Evolutionary conservation across 2,888 invertebrate genomes (phyloP), one percentile per base, ranked within the genome.

Genomic region (Phengaris alcon): DNA sequence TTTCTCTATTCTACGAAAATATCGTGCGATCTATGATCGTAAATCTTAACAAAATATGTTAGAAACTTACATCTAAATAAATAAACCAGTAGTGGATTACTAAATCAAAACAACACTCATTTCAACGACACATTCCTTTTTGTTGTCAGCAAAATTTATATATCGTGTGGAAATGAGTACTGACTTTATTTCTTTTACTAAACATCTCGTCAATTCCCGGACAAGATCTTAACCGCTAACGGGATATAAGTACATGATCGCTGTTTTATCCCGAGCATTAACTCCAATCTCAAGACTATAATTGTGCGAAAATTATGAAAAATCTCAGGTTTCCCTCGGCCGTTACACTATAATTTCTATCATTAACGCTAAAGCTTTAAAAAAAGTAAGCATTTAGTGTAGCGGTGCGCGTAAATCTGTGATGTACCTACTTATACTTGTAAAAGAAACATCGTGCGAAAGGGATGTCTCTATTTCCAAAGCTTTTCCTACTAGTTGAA

Each of bases 291-390:
- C 12, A 44, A 7, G 12, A 64, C 64, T 35, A 64, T 64, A 64
- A 64, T 64, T 64, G 64, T 64, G 64, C 35, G 64, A 64, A 64
- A 44, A 64, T 64, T 64, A 64, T 64, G 64, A 64, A 64, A 64
- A 64, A 64, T 64, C 35, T 6, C 44, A 10, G 5, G 35, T 64
- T 64, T 64, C 64, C 35, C 64, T 35, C 64, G 35, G 64, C 35
- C 64, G 12, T 6, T 64, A 6, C 35, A 44, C 64, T 13, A 64
- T 64, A 13, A 64, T 64, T 64, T 35, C 44, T 64, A 64, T 64
- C 35, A 64, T 64, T 64, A 64, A 64, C 10, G n/a, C 22, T 64
- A 10, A 9, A 35, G 35, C 64, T 64, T 64, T 64, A 10, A 12
- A 64, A 59, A 64, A 59, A 35, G 35, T 64, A 64, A 35, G 64